Evolutionary conservation across 2,113 vertebrate genomes (phyloP).

Genomic region (Pituophis catenifer): DNA sequence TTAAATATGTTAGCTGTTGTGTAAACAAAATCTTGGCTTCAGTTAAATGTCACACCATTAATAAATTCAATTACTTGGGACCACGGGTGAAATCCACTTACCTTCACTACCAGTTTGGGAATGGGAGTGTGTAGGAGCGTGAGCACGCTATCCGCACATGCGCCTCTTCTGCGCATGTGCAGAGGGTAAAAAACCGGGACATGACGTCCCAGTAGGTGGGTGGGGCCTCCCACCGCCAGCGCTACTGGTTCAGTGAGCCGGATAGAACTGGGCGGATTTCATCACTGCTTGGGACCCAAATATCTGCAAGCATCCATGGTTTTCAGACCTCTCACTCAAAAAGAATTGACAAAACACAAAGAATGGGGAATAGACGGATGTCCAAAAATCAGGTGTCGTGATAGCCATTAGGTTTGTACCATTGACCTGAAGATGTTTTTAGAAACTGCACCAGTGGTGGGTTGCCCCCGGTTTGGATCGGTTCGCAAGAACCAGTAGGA

Average conservation of each 20-base stretch:
- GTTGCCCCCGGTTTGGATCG: too few relatives aligned
- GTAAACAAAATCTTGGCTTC: not conserved
- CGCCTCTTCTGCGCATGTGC: too few relatives aligned
- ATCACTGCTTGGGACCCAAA: not conserved
- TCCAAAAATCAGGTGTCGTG: not conserved
- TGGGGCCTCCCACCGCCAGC: too few relatives aligned
- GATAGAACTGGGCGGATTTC: too few relatives aligned
- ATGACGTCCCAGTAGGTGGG: too few relatives aligned
- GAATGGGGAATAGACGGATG: not conserved
- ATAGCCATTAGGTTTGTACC: not conserved
- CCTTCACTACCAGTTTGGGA: too few relatives aligned
- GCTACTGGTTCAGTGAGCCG: too few relatives aligned
- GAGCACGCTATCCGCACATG: accelerated
- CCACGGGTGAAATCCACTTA: too few relatives aligned
- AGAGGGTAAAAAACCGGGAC: too few relatives aligned
- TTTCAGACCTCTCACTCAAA: not conserved
- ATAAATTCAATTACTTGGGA: not conserved
- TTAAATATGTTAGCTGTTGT: not conserved
- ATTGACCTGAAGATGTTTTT: not conserved
- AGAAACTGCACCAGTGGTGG: not conserved
- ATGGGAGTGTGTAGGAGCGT: too few relatives aligned
- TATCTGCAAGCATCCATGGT: not conserved
- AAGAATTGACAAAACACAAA: not conserved
- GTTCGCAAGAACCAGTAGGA: too few relatives aligned
- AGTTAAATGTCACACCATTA: not conserved